Conservation (phyloP, 1,140 invertebrate species). For the Penaeus vannamei region DNA sequence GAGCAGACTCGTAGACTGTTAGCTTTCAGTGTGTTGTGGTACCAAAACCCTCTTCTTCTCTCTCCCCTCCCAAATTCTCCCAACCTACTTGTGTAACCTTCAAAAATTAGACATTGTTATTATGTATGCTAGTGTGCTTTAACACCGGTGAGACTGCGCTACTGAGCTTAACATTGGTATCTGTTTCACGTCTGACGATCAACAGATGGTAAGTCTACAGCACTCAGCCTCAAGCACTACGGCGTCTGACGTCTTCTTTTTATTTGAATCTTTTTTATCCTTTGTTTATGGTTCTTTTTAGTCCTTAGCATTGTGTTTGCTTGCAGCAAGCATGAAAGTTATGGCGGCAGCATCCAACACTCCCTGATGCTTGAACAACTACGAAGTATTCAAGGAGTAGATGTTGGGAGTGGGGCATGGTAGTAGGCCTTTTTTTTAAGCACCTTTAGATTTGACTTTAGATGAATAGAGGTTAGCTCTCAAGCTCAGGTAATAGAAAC, state of each 20-base stretch:
- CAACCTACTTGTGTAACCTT: conserved; percentile 19
- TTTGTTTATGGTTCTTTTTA: conserved; percentile 16
- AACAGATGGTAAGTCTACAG: conserved; percentile 63
- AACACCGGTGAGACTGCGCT: conserved; percentile 60
- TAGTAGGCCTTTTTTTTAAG: too few species aligned
- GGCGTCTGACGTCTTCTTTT: conserved; percentile 41
- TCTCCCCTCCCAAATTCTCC: conserved; percentile 5
- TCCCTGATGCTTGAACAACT: conserved; percentile 43
- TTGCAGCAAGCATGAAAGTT: conserved; percentile 54
- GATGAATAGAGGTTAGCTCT: background rate
- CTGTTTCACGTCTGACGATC: conserved; percentile 64
- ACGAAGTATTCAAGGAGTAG: conserved; percentile 42
- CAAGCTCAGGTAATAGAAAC: background rate
- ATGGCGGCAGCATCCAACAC: conserved; percentile 33
- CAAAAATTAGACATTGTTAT: conserved; percentile 2
- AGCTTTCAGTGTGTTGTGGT: conserved; percentile 43
- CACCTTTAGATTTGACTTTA: background rate
- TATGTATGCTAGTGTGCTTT: conserved; percentile 56
- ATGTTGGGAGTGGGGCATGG: conserved; percentile 44
- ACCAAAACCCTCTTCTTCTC: background rate
- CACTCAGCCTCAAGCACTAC: conserved; percentile 55
- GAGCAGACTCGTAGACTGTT: conserved; percentile 53
- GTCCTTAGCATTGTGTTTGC: conserved; percentile 50
- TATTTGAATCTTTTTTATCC: too few species aligned
- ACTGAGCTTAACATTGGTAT: conserved; percentile 64